Base-by-base conservation (phyloP, 2,797 vertebrate genomes). In the Limnodromus scolopaceus region DNA sequence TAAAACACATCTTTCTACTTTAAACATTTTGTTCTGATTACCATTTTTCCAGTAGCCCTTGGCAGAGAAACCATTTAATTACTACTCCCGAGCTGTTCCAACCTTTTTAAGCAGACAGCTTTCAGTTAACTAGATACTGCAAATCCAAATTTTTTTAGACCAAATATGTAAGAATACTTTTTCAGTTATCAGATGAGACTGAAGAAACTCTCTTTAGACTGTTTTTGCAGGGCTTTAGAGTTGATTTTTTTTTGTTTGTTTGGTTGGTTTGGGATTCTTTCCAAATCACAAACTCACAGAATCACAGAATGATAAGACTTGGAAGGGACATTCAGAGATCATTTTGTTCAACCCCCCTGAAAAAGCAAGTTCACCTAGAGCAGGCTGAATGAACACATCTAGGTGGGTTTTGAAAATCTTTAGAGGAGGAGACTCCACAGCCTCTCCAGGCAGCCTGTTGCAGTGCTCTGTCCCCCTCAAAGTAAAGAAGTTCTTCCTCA, bases 201-300 rank as follows among this genome's bases (percentile, higher is more conserved):
- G 13, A 1, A 84, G 19, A 24, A 69, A 38, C 3, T 38, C 9
- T 61, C 13, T 84, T 71, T 49, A 68, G 17, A 13, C 3, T 11
- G 10, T 16, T 68, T 41, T 39, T 55, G 7, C 27, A 25, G 10
- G 23, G 9, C 0, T 74, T 84, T 8, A 1, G 1, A 2, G 13
- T 39, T 11, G 10, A 15, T 14, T 30, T 54, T 71, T 43, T 38
- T 24, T 2, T 24, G 7, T 22, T 6, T 5, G 70, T 58, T 45
- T 2, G 1, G 41, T 28, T 84, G 2, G 2, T 27, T 57, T n/a
- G 11, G 1, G 2, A 5, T 34, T 51, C 74, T 13, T 80, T 66
- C 20, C 28, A 39, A 45, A 57, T 72, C 57, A 60, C 34, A 36
- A 38, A 45, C 54, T 72, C 34, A 60, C 23, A 58, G 34, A 38